Percentiles rank a stretch among this genome's conserved stretches.
These are phyloP conservation scores for Pachyrhynchus sulphureomaculatus DNA, from an alignment of 1,140 invertebrate species.

Conservation along the genomic window DNA sequence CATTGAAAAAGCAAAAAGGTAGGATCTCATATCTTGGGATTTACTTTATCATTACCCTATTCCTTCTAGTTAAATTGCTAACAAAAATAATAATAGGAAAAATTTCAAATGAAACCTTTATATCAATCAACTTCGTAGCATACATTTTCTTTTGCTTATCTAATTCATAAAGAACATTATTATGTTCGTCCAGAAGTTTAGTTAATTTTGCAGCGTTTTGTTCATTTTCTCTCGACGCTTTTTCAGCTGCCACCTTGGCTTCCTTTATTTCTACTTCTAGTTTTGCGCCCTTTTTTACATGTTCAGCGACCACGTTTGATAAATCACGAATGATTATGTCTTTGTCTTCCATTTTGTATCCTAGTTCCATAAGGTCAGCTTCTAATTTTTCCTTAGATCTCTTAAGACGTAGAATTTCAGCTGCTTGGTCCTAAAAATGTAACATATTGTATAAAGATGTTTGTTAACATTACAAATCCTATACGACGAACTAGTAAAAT, in stretches of 20 bases:
- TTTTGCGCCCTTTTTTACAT: conserved; percentile 46
- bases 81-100: too few relatives aligned
- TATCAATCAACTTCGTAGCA: conserved; percentile 34
- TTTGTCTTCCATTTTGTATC: conserved; percentile 35
- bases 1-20: too few relatives aligned
- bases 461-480: too few relatives aligned
- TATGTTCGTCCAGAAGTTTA: conserved; percentile 36
- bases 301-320: conserved; percentile 45
- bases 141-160: conserved; percentile 27
- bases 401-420: conserved; percentile 37
- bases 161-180: conserved; percentile 25
- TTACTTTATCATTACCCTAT: too few relatives aligned
- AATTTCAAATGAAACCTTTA: conserved; percentile 38
- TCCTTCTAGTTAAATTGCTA: too few relatives aligned
- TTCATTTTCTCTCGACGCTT: conserved; percentile 48
- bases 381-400: conserved; percentile 42
- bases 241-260: conserved; percentile 47
- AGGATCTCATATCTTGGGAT: too few relatives aligned
- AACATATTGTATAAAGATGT: neutral
- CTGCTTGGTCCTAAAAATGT: conserved; percentile 33
- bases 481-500: too few relatives aligned
- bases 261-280: conserved; percentile 55
- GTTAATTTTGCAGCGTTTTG: conserved; percentile 40
- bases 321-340: conserved; percentile 42
- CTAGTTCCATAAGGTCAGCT: conserved; percentile 38